A percentile compares a stretch with the other conserved stretches of the same genome.
Conservation (phyloP, 2,888 invertebrate species). For the Acronicta alni region DNA sequence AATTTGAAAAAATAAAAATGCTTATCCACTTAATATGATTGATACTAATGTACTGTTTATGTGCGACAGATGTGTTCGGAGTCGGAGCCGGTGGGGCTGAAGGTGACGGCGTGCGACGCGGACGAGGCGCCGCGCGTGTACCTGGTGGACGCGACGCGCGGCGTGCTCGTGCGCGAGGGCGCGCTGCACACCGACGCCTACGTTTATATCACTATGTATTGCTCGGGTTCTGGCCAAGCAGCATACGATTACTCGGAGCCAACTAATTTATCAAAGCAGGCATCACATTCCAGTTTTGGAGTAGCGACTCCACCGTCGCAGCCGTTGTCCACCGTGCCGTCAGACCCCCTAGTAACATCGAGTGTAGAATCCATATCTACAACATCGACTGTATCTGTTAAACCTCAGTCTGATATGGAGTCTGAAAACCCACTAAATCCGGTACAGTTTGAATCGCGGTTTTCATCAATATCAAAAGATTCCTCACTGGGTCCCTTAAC, state of each 20-base stretch:
- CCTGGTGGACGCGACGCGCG: slow-evolving; percentile 12
- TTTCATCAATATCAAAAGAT: neutral
- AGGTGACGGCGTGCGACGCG: slow-evolving; percentile 32
- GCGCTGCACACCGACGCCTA: slow-evolving; percentile 1
- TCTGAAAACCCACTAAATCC: neutral
- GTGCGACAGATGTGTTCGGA: slow-evolving; percentile 22
- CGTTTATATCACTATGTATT: slow-evolving; percentile 26
- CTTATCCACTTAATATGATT: no score
- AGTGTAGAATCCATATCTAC: neutral
- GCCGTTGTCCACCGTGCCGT: neutral
- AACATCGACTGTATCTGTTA: neutral
- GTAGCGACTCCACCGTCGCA: neutral
- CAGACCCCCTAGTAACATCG: neutral
- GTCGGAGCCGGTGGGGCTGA: slow-evolving; percentile 20
- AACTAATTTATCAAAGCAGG: neutral
- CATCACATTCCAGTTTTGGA: neutral
- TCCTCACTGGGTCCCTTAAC: slow-evolving; percentile 2
- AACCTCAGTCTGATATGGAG: neutral
- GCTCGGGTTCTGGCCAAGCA: slow-evolving; percentile 3
- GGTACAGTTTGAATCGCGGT: slow-evolving; percentile 15
- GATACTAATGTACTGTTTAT: no score
- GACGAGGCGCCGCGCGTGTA: slow-evolving; percentile 21
- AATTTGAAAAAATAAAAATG: no score
- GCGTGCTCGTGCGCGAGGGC: slow-evolving; percentile 17
- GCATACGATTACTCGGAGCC: neutral